Base-by-base conservation (phyloP, 2,888 invertebrate species). In the Balanococcus diminutus region DNA sequence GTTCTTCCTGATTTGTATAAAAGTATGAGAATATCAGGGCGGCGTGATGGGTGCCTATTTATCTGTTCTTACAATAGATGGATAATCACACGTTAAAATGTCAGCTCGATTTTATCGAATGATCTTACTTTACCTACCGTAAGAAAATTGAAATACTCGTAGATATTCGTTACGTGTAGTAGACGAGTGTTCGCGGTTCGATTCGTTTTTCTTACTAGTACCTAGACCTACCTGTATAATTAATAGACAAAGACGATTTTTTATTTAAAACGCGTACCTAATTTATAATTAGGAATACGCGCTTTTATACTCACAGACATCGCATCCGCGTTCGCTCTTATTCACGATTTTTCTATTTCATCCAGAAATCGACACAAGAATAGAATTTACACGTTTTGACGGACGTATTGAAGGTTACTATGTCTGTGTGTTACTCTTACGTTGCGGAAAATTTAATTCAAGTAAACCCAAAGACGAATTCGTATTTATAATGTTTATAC, bases 191-290 rank as follows among this genome's bases (percentile, higher is more conserved):
- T 36, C 36, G 36, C 14, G 9, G 42, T 42, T 42, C 42, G 42
- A 14, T 14, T 31, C 46, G 31, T n/a, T n/a, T n/a, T n/a, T n/a
- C n/a, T n/a, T n/a, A n/a, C n/a, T n/a, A n/a, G n/a, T n/a, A n/a
- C n/a, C n/a, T n/a, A n/a, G n/a, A n/a, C n/a, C n/a, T 56, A 51
- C 61, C 22, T 25, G 14, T 72, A 25, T 84, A 42, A 84, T 84
- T 72, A 72, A 36, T 72, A 22, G 42, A 84, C 67, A 22, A 72
- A 32, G 25, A 67, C 72, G 39, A 39, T 84, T 84, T 84, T n/a
- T 67, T 36, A 67, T 84, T 72, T 72, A 67, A 36, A 84, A 84
- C 75, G 84, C 84, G 84, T 84, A 42, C 84, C 84, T 84, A 84
- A 84, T 84, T 84, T 72, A 84, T 84, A 84, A 84, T 84, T 84